Evolutionary conservation across 2,797 vertebrate species (phyloP).

Genomic region (Mus spretus): DNA sequence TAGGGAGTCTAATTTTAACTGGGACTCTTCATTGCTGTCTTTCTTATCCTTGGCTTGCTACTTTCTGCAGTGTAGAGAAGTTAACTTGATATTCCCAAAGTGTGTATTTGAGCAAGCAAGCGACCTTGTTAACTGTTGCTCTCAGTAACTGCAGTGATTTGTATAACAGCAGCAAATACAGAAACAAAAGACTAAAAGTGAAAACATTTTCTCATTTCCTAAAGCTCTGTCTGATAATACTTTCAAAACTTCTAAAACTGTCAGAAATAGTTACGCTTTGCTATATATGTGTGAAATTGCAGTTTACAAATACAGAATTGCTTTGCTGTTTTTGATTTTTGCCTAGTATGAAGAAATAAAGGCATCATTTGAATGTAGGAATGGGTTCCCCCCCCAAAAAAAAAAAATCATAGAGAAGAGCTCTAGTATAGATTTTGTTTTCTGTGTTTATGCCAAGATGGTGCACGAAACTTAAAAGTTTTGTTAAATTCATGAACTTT

Average conservation of each 20-base stretch:
- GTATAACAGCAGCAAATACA: constrained; percentile 60
- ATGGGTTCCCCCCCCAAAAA: constrained; percentile 48
- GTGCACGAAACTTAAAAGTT: constrained; percentile 20
- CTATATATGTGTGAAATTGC: constrained; percentile 66
- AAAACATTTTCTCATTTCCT: constrained; percentile 59
- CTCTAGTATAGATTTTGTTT: constrained; percentile 32
- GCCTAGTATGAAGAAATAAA: constrained; percentile 52
- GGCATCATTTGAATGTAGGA: constrained; percentile 48
- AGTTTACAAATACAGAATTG: constrained; percentile 63
- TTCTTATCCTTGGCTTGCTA: constrained; percentile 32
- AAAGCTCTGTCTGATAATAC: constrained; percentile 68
- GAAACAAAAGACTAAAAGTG: constrained; percentile 63
- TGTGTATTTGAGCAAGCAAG: constrained; percentile 9
- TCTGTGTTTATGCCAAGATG: constrained; percentile 23
- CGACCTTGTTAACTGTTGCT: constrained; percentile 51
- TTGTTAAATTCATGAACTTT: constrained; percentile 25
- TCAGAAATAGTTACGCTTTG: constrained; percentile 70
- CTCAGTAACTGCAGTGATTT: constrained; percentile 59
- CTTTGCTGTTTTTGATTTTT: constrained; percentile 67
- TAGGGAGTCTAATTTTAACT: constrained; percentile 70
- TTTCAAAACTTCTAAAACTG: constrained; percentile 68
- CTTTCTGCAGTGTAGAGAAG: constrained; percentile 8
- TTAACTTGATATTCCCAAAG: constrained; percentile 50
- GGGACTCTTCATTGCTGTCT: not conserved
- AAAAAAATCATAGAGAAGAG: constrained; percentile 36